phyloP scores from a whole-genome alignment of 2,797 vertebrate species.

The Gambusia yucatana region DNA sequence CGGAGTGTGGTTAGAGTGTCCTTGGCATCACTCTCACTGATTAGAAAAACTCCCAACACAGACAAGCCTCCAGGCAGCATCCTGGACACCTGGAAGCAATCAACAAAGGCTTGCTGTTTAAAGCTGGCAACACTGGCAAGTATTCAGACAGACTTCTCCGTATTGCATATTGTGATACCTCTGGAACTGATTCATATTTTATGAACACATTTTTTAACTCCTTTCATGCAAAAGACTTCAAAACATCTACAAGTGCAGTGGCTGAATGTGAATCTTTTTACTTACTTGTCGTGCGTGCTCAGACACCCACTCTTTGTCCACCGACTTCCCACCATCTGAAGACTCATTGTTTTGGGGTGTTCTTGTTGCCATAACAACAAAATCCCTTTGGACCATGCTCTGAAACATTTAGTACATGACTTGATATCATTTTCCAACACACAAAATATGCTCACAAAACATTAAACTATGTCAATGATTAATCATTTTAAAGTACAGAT shows the following conservation, averaged over 20 bases:
- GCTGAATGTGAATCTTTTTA: neutral
- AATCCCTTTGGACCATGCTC: slow-evolving; percentile 89
- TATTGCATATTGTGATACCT: neutral
- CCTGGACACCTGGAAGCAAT: slow-evolving; percentile 85
- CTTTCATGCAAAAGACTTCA: neutral
- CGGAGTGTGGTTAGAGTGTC: slow-evolving; percentile 84
- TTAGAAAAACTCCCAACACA: slow-evolving; percentile 90
- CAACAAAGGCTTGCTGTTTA: neutral
- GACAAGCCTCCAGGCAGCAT: slow-evolving; percentile 94
- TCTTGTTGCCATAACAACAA: slow-evolving; percentile 84
- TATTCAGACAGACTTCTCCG: neutral
- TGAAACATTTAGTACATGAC: slow-evolving; percentile 59
- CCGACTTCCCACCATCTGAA: slow-evolving; percentile 33
- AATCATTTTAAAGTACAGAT: neutral
- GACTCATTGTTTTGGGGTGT: slow-evolving; percentile 84
- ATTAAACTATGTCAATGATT: neutral
- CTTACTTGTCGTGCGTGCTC: slow-evolving; percentile 92
- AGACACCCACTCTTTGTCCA: slow-evolving; percentile 87
- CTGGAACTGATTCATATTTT: neutral
- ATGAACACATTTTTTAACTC: neutral
- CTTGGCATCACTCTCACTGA: slow-evolving; percentile 85
- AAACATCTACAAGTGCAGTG: neutral
- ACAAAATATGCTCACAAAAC: neutral
- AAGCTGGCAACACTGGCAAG: neutral
- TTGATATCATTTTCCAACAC: slow-evolving; percentile 4